A percentile compares a stretch with the other conserved stretches of the same genome.
Conservation (phyloP, 2,888 invertebrate genomes). For the Elysia crispata region DNA sequence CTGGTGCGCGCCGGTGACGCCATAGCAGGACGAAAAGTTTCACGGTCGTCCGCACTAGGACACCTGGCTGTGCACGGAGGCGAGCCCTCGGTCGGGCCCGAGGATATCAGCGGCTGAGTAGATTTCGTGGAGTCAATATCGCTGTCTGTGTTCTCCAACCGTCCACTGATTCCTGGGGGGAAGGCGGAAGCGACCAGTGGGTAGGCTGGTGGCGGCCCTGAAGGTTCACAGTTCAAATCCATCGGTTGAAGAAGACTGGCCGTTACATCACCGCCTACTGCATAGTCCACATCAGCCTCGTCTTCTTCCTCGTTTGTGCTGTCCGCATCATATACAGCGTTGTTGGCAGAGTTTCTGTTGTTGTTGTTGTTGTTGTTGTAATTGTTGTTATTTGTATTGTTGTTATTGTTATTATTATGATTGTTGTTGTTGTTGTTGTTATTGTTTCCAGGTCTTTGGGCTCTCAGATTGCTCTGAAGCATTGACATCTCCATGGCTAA, state of each 20-base stretch:
- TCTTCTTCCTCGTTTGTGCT: not conserved
- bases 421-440: not conserved
- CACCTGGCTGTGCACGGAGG: no score
- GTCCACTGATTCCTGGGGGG: no score
- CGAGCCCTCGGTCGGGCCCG: no score
- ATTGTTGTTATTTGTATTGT: constrained; percentile 3
- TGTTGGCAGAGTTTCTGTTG: not conserved
- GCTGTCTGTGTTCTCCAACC: no score
- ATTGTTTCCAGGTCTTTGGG: not conserved
- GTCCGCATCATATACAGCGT: not conserved
- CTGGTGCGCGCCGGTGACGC: no score
- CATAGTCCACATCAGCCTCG: constrained; percentile 1
- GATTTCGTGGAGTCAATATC: no score
- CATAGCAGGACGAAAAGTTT: no score
- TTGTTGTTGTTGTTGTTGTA: not conserved
- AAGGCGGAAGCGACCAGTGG: no score
- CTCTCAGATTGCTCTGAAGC: not conserved
- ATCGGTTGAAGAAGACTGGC: not conserved
- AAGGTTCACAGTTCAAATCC: no score
- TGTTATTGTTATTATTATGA: not conserved
- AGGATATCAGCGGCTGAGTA: no score
- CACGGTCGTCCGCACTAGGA: no score
- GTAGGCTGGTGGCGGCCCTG: no score
- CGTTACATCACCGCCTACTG: not conserved
- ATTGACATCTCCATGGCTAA: constrained; percentile 33